Conservation (phyloP, 2,797 vertebrate species). For the Coendou prehensilis region DNA sequence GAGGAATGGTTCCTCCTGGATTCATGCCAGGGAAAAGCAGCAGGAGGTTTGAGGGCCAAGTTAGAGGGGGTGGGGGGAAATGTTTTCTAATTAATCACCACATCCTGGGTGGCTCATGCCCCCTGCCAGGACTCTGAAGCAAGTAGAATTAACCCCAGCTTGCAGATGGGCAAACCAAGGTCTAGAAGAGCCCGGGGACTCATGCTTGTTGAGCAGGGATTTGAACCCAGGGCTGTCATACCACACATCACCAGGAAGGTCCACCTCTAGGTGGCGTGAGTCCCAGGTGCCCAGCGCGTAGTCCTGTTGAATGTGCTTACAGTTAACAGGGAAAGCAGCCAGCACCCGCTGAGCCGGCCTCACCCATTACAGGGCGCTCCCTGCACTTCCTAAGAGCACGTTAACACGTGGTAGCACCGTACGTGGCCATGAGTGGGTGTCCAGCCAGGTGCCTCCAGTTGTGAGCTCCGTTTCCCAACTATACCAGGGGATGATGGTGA, state of each 20-base stretch:
- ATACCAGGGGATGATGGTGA: too few species aligned
- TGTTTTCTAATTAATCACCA: neutral
- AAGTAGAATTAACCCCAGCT: neutral
- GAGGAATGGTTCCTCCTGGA: neutral
- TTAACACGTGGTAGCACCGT: neutral
- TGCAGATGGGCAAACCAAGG: neutral
- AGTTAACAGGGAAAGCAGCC: neutral
- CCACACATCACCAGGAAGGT: neutral
- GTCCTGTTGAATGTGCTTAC: neutral
- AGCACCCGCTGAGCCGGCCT: neutral
- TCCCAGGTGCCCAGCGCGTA: neutral
- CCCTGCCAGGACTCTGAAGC: neutral
- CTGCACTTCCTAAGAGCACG: neutral
- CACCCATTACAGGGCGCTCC: neutral
- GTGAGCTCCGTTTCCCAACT: neutral
- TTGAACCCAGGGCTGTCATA: neutral
- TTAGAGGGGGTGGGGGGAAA: neutral
- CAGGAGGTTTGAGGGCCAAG: neutral
- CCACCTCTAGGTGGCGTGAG: neutral
- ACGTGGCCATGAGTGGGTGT: neutral
- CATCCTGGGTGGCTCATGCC: neutral
- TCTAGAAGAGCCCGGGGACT: neutral
- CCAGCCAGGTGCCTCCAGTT: neutral
- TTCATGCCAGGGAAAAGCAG: neutral
- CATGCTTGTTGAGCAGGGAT: neutral